phyloP scores from a whole-genome alignment of 2,797 vertebrate genomes.

The Aphelocoma californica region DNA sequence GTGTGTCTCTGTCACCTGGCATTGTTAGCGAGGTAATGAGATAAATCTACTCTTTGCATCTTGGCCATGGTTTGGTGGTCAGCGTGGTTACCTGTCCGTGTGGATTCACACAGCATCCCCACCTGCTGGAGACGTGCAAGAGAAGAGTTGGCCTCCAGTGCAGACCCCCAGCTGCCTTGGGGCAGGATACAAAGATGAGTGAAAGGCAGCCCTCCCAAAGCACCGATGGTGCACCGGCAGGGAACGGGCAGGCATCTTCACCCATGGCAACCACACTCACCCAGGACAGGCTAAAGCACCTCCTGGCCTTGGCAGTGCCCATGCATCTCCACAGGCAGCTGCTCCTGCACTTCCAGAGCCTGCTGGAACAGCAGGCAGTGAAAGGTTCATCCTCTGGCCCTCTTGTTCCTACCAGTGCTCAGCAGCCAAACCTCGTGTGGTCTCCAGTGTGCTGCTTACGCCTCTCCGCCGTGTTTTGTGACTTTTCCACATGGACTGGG shows the following conservation, averaged over 20 bases:
- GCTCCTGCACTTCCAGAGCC: neutral
- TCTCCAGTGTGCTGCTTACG: neutral
- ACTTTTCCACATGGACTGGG: neutral
- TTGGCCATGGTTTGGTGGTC: accelerated
- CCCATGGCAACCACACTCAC: neutral
- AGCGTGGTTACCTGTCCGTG: neutral
- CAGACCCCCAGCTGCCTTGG: neutral
- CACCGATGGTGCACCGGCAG: accelerated
- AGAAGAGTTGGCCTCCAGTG: neutral
- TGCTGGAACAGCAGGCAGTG: neutral
- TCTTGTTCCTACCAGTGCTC: neutral
- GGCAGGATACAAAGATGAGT: neutral
- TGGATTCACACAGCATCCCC: neutral
- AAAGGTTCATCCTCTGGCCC: neutral
- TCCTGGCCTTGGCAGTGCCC: neutral
- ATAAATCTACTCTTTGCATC: neutral
- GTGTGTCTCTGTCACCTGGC: accelerated
- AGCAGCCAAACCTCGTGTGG: accelerated
- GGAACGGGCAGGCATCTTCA: accelerated
- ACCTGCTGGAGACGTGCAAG: neutral
- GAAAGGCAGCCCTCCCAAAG: neutral
- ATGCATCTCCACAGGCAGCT: neutral
- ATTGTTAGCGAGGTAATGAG: accelerated
- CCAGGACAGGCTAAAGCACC: neutral
- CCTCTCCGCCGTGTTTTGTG: accelerated